Evolutionary conservation across 2,888 invertebrate genomes (phyloP).

Genomic region (Drosophila prostipennis): DNA sequence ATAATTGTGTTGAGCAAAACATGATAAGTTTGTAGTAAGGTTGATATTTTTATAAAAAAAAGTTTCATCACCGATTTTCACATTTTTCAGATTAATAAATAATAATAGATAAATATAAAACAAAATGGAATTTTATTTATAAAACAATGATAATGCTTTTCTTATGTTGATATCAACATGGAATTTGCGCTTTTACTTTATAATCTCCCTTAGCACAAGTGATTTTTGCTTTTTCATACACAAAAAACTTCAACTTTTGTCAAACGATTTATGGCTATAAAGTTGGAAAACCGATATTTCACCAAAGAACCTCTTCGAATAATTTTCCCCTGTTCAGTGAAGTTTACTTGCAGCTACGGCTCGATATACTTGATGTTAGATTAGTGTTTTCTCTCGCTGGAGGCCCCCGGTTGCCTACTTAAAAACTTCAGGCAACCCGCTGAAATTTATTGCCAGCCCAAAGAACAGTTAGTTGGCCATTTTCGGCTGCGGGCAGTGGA

Average conservation of each 20-base stretch:
- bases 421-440: constrained; percentile 13
- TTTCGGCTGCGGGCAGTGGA: constrained; percentile 26
- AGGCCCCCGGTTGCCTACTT: constrained; percentile 2
- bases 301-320: neutral
- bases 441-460: constrained; percentile 60
- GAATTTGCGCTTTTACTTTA: too few species aligned
- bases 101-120: too few species aligned
- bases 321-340: neutral
- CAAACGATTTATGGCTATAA: neutral
- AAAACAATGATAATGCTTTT: too few species aligned
- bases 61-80: too few species aligned
- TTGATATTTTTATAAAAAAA: too few species aligned
- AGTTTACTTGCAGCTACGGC: constrained; percentile 8
- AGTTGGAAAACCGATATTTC: neutral
- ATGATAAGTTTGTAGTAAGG: too few species aligned
- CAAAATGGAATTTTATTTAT: too few species aligned
- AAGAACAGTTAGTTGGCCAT: constrained; percentile 56
- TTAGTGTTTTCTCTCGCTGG: constrained; percentile 15
- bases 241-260: neutral
- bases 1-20: too few species aligned
- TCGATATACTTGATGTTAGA: constrained; percentile 17
- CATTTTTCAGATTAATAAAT: too few species aligned
- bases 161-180: too few species aligned
- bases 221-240: too few species aligned
- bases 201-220: too few species aligned